Evolutionary conservation across 1,140 invertebrate genomes (phyloP), one percentile per base, ranked within the genome.

Genomic region (Drosophila setifemur): DNA sequence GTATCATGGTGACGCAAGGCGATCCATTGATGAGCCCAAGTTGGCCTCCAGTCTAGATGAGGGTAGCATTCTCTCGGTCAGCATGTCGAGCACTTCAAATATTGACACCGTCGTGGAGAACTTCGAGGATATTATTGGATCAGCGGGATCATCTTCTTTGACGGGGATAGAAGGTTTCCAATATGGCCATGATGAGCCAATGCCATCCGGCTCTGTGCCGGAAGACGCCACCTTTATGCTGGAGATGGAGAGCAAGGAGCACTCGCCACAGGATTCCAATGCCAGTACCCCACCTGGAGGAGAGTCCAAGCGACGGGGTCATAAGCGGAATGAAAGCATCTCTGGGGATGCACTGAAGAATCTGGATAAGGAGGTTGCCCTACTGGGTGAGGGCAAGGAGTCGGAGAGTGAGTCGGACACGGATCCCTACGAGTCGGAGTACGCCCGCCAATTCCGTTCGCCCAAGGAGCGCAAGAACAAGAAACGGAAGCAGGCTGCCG

Each of bases 71-170:
- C 70, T 92, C 4, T 92, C 92, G 21, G 89, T 93, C 14, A 93
- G 92, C 75, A 82, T 92, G 54, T 93, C 92, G 2, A 93, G 92
- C 69, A 91, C 91, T n/a, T 93, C 93, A 11, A 91, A 91, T 29
- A 88, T 92, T 31, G 89, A 90, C 45, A 93, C 93, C 18, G 92
- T 93, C 12, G 92, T 93, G 21, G 93, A 93, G 76, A 91, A 92
- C 63, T 89, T 90, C 42, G 92, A 92, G 7, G 91, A 90, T 39
- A 88, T 91, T 47, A 91, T 92, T 18, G 92, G 92, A 28, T 92
- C 92, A n/a, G 85, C 91, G 3, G 92, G 92, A 61, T 89, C 86
- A 3, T 89, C 87, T 1, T 91, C 90, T 0, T 49, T 91, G 31
- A 85, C 86, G 29, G 75, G 91, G 42, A 83, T 89, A 63, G 79